phyloP scores from a whole-genome alignment of 1,140 invertebrate species.

The Temnothorax curvispinosus region DNA sequence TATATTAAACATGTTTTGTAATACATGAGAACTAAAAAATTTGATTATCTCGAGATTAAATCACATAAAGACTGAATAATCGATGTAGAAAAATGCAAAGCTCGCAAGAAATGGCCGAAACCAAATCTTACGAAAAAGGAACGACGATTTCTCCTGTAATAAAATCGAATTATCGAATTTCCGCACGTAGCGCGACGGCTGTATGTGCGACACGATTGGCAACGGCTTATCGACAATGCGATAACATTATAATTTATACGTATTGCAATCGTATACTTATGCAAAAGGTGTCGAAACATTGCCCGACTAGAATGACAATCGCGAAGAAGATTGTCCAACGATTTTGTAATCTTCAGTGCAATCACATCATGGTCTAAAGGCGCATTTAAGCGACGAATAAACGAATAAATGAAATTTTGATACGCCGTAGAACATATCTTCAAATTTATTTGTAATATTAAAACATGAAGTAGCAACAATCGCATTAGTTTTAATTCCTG shows the following conservation, averaged over 20 bases:
- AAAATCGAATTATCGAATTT: constrained; percentile 64
- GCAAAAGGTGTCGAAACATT: constrained; percentile 44
- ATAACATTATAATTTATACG: constrained; percentile 65
- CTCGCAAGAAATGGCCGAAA: not conserved
- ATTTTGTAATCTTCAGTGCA: constrained; percentile 5
- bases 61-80: constrained; percentile 19
- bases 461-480: not conserved
- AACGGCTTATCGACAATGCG: constrained; percentile 55
- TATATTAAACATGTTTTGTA: not conserved
- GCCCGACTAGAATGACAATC: constrained; percentile 60
- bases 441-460: not conserved
- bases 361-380: not conserved
- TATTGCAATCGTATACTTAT: constrained; percentile 56
- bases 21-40: not conserved
- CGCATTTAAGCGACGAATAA: not conserved
- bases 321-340: constrained; percentile 11
- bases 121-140: constrained; percentile 3
- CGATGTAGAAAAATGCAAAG: not conserved
- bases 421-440: not conserved
- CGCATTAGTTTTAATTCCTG: not conserved
- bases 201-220: constrained; percentile 34
- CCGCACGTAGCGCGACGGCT: constrained; percentile 50
- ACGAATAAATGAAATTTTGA: not conserved
- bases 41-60: not conserved
- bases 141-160: not conserved